Evolutionary conservation across 2,797 vertebrate species (phyloP).

Genomic region (Synaphobranchus kaupii): DNA sequence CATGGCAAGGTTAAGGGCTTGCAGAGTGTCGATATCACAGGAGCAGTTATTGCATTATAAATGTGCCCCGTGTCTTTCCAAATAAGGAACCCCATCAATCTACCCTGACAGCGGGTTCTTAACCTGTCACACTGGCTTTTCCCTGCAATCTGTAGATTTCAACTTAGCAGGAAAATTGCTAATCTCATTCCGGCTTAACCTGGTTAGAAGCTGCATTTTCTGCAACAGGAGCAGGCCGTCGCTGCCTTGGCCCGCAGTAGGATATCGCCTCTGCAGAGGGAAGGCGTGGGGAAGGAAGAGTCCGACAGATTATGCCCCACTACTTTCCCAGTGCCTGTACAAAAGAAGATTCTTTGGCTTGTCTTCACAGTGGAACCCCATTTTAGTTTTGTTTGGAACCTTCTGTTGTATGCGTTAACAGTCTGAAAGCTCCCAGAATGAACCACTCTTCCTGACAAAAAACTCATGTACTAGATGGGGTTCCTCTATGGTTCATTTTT

Average conservation of each 20-base stretch:
- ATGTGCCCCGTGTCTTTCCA: constrained; percentile 76
- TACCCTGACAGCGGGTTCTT: constrained; percentile 74
- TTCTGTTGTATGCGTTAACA: not conserved
- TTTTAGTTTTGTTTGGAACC: not conserved
- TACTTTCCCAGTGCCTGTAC: not conserved
- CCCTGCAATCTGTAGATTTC: constrained; percentile 83
- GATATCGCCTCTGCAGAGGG: not conserved
- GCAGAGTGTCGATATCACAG: constrained; percentile 82
- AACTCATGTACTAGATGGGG: not conserved
- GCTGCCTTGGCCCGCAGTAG: constrained; percentile 6
- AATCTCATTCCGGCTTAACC: constrained; percentile 84
- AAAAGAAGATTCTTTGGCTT: not conserved
- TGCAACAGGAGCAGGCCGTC: constrained; percentile 51
- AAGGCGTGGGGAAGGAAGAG: not conserved
- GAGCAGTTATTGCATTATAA: constrained; percentile 87
- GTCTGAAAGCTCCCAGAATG: not conserved
- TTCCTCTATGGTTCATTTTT: not conserved
- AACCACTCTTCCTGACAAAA: not conserved
- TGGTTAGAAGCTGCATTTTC: constrained; percentile 75
- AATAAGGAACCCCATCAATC: constrained; percentile 85
- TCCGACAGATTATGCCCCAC: not conserved
- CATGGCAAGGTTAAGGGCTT: constrained; percentile 78
- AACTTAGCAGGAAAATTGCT: constrained; percentile 86
- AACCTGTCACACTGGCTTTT: constrained; percentile 80
- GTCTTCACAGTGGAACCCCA: not conserved